These are phyloP conservation scores for Okapia johnstoni DNA, from an alignment of 2,113 vertebrate species.

Conservation along the genomic window DNA sequence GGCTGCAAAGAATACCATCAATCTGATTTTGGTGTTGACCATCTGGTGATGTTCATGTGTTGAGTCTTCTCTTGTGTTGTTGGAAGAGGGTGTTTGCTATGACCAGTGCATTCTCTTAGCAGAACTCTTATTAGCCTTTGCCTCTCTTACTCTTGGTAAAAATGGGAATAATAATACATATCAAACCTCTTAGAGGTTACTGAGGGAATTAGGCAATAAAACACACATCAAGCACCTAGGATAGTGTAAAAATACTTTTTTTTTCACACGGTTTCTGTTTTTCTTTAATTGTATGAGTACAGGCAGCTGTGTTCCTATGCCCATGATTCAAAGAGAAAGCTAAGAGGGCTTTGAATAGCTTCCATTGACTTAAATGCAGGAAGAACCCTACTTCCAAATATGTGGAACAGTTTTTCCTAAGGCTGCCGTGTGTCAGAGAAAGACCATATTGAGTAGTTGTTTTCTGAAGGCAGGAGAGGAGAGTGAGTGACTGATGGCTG, in stretches of 20 bases:
- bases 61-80: too few relatives aligned
- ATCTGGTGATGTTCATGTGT: too few relatives aligned
- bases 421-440: slow-evolving; percentile 33
- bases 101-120: too few relatives aligned
- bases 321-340: neutral
- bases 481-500: slow-evolving; percentile 3
- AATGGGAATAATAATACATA: neutral
- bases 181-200: neutral
- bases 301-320: slow-evolving; percentile 36
- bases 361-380: slow-evolving; percentile 46
- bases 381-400: slow-evolving; percentile 35
- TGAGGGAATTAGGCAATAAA: neutral
- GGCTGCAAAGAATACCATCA: too few relatives aligned
- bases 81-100: too few relatives aligned
- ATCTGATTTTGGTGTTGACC: too few relatives aligned
- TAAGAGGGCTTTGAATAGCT: slow-evolving; percentile 39
- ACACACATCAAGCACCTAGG: neutral
- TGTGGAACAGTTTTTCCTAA: slow-evolving; percentile 54
- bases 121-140: too few relatives aligned
- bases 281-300: slow-evolving; percentile 31
- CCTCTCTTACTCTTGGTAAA: neutral
- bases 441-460: slow-evolving; percentile 54
- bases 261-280: slow-evolving; percentile 35
- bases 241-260: neutral
- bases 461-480: slow-evolving; percentile 42